phyloP scores from a whole-genome alignment of 2,888 invertebrate species.

The Glyphotaelius pellucidus region DNA sequence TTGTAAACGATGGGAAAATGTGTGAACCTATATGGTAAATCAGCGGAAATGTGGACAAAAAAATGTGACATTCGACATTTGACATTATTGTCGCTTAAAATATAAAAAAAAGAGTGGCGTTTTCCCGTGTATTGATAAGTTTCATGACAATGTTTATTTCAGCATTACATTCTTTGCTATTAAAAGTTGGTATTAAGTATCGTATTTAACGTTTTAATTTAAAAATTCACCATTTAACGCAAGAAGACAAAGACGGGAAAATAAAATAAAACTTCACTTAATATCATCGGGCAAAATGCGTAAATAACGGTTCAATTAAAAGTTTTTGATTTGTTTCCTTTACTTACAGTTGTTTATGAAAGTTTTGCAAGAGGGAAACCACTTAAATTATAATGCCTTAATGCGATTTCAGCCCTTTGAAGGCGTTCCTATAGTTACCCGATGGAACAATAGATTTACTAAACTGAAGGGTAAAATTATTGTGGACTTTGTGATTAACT shows the following conservation, averaged over 20 bases:
- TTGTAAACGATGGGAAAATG: too few species aligned
- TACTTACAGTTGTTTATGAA: background rate
- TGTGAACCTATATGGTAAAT: too few species aligned
- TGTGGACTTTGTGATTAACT: background rate
- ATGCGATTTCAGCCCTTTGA: background rate
- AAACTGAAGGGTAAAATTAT: background rate
- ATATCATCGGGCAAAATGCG: background rate
- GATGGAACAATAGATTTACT: background rate
- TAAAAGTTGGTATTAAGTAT: background rate
- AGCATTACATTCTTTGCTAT: background rate
- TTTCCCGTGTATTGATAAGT: background rate
- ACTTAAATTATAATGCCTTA: background rate
- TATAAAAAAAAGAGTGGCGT: too few species aligned
- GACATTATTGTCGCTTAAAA: too few species aligned
- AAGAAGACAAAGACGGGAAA: background rate
- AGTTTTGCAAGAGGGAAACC: background rate
- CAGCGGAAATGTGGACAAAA: too few species aligned
- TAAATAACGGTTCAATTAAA: background rate
- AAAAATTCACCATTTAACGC: background rate
- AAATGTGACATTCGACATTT: too few species aligned
- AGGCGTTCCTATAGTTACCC: background rate
- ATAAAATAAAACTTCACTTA: background rate
- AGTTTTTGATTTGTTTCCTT: background rate
- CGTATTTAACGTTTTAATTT: background rate
- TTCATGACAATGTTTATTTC: background rate